Conservation (phyloP, 2,888 invertebrate species). For the Cloeon dipterum region DNA sequence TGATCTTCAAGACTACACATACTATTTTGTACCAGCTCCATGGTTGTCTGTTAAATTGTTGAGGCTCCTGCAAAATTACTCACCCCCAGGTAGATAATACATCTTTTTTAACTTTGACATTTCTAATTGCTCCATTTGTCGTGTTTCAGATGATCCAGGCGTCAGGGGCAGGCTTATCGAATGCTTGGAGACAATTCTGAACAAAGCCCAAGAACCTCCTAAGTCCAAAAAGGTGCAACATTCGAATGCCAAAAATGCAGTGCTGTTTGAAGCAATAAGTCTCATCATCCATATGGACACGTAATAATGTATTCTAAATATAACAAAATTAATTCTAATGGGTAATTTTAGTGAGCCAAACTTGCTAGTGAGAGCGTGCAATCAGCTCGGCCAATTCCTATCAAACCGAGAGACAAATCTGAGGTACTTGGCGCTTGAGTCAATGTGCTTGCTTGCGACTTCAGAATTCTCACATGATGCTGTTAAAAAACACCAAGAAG, state of each 20-base stretch:
- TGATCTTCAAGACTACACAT: constrained; percentile 98
- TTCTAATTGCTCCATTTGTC: not conserved
- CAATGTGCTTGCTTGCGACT: constrained; percentile 97
- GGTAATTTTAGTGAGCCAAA: constrained; percentile 70
- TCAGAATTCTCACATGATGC: constrained; percentile 99
- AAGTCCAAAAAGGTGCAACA: constrained; percentile 99
- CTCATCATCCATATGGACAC: constrained; percentile 96
- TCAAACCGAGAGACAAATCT: constrained; percentile 94
- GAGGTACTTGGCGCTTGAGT: constrained; percentile 91
- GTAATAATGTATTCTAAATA: too few relatives aligned
- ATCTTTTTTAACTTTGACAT: not conserved
- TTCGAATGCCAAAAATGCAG: constrained; percentile 99
- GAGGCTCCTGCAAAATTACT: constrained; percentile 90
- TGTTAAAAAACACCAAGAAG: constrained; percentile 98
- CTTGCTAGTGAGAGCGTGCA: constrained; percentile 90
- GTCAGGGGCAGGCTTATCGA: constrained; percentile 90
- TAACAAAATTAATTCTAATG: too few relatives aligned
- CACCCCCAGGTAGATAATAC: constrained; percentile 51
- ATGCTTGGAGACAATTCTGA: constrained; percentile 92
- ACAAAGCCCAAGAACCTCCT: constrained; percentile 97
- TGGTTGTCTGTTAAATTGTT: constrained; percentile 97
- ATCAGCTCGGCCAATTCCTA: constrained; percentile 95
- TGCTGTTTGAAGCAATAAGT: constrained; percentile 97
- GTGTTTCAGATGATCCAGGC: constrained; percentile 72
- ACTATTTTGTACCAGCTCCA: constrained; percentile 99